Evolutionary conservation across 2,888 invertebrate species (phyloP), one percentile per base, ranked within the genome.

Genomic region (Colostygia pectinataria): DNA sequence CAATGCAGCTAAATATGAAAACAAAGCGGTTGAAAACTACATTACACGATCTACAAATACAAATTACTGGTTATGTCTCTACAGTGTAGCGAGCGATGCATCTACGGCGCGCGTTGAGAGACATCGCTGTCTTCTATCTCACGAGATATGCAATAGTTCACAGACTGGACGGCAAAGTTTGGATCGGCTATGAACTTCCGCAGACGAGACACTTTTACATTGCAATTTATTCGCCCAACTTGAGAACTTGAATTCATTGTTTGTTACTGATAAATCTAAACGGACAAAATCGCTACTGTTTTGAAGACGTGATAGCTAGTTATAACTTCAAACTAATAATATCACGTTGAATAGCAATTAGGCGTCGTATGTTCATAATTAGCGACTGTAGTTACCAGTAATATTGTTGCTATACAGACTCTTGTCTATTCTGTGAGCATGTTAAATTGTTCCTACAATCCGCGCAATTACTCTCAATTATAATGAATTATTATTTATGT

Each of bases 101-200:
- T n/a, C n/a, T n/a, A n/a, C n/a, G n/a, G n/a, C n/a, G n/a, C n/a
- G n/a, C n/a, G n/a, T n/a, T n/a, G 13, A 27, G 27, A 14, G 5
- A 20, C 20, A 5, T 20, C 6, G 20, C 6, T 5, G 15, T 4
- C 23, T 8, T 37, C 24, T 25, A 5, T 25, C 24, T 37, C 9
- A 25, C 10, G 5, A 4, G 15, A 29, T 14, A 32, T 15, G 15
- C 41, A 42, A 25, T 33, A 15, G 18, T 33, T 42, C 13, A 6
- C 1, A 28, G 27, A 23, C 20, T 20, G 39, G 39, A 31, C 36
- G 28, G 24, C 10, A 29, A 40, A 41, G 27, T 49, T 47, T 36
- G 12, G 24, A 47, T 41, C 47, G 40, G 34, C 31, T 36, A 38
- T 43, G 27, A 49, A 42, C 42, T 43, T 47, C 23, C 9, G 18